Evolutionary conservation across 2,797 vertebrate genomes (phyloP), one percentile per base, ranked within the genome.

Genomic region (Micrastur ruficollis): DNA sequence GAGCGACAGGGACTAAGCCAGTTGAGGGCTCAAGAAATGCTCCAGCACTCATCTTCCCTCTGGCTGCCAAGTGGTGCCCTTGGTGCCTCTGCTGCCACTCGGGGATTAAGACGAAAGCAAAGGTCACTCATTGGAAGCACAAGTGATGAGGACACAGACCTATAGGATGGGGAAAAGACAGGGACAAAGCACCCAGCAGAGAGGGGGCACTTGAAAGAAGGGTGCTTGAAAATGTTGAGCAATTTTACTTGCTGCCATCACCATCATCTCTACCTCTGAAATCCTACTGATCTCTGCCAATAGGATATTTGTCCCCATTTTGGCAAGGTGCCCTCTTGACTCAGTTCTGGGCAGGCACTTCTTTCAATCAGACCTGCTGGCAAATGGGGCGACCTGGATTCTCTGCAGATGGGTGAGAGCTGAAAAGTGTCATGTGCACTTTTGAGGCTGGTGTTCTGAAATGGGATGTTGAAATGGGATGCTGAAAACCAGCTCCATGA

Each of bases 41-140:
- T 62, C 27, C 67, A 38, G 5, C 0, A 0, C 12, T 38, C 3
- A 0, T 26, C 19, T 18, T 78, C 9, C 61, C 31, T 47, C 52
- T 8, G 14, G 38, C 71, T 83, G 63, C 38, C 0, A 0, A 38
- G 58, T 3, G 0, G 36, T 27, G 27, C 44, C 50, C 26, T 29
- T 26, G 21, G 21, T 56, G 50, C 73, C 21, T 34, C 81, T 56
- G 65, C 50, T 56, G n/a, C 13, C 16, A 6, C 20, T 44, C 1
- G 0, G 14, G 21, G 18, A 38, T 21, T 40, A 56, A 58, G 25
- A 14, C 14, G 22, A 78, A 81, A 84, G 23, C 19, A 59, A 68
- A 67, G 20, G 21, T 61, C 19, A 4, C 12, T 40, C 59, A 21
- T 5, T 2, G 8, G 36, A 61, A 78, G 66, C 1, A 32, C 4